Percentiles rank a stretch among this genome's conserved stretches.
Evolutionary conservation across 2,797 vertebrate genomes (phyloP).

Genomic region (Oophaga sylvatica): DNA sequence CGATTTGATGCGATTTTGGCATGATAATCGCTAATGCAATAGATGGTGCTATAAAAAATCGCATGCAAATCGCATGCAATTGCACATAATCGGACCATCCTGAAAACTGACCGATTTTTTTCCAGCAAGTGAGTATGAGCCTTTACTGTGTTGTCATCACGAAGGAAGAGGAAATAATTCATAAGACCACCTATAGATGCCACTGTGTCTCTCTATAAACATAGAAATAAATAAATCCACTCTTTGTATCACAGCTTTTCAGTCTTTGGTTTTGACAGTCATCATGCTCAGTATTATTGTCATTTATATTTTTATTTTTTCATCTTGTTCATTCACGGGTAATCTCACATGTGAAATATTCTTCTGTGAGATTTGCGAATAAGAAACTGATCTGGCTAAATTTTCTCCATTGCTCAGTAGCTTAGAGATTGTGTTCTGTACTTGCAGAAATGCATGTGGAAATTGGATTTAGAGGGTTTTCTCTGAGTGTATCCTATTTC

Average conservation of each 20-base stretch:
- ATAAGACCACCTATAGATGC: conserved; percentile 8
- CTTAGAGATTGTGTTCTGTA: conserved; percentile 28
- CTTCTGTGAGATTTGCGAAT: conserved; percentile 6
- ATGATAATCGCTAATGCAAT: no score
- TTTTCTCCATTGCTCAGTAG: neutral
- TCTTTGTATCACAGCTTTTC: neutral
- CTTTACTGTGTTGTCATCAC: neutral
- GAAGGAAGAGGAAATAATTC: neutral
- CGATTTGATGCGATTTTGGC: no score
- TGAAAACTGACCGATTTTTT: no score
- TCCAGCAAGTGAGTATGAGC: no score
- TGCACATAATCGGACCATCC: no score
- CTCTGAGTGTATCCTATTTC: conserved; percentile 21
- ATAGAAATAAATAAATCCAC: neutral
- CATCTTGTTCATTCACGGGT: conserved; percentile 14
- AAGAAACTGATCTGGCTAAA: conserved; percentile 5
- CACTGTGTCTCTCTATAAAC: neutral
- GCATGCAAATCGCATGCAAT: no score
- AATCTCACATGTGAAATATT: conserved; percentile 36
- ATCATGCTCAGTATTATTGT: neutral
- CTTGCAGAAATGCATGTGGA: conserved; percentile 38
- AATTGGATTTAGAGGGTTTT: conserved; percentile 34
- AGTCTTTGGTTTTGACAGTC: neutral
- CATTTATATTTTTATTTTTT: conserved; percentile 24
- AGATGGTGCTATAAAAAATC: no score